Evolutionary conservation across 2,113 vertebrate genomes (phyloP).

Genomic region (Petrocephalus microphthalmus): DNA sequence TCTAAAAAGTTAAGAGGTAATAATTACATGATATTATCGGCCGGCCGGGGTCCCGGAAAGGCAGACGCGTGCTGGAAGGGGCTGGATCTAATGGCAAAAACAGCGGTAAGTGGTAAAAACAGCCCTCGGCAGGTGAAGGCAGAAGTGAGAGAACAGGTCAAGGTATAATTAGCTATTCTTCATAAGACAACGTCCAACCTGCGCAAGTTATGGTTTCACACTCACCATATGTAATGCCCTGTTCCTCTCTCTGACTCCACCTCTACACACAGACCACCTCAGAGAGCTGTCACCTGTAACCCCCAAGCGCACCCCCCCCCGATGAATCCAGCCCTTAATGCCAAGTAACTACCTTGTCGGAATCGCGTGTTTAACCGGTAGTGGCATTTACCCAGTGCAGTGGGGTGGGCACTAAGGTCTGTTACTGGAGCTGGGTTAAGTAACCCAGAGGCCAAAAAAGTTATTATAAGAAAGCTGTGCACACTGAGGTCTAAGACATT

Average conservation of each 20-base stretch:
- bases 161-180: constrained; percentile 3
- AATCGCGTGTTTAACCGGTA: neutral
- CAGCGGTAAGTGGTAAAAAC: neutral
- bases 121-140: neutral
- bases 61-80: no score
- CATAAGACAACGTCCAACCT: neutral
- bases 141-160: constrained; percentile 11
- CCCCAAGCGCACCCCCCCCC: neutral
- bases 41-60: neutral
- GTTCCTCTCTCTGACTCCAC: neutral
- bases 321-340: neutral
- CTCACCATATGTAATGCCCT: neutral
- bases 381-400: neutral
- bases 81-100: no score
- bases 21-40: neutral
- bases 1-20: neutral
- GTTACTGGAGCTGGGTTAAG: neutral
- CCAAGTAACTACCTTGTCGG: neutral
- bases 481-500: neutral
- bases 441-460: neutral
- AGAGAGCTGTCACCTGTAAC: neutral
- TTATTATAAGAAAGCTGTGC: neutral
- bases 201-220: neutral
- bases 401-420: neutral
- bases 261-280: neutral